Conservation (phyloP, 2,797 vertebrate genomes). For the Apogon talboti region DNA sequence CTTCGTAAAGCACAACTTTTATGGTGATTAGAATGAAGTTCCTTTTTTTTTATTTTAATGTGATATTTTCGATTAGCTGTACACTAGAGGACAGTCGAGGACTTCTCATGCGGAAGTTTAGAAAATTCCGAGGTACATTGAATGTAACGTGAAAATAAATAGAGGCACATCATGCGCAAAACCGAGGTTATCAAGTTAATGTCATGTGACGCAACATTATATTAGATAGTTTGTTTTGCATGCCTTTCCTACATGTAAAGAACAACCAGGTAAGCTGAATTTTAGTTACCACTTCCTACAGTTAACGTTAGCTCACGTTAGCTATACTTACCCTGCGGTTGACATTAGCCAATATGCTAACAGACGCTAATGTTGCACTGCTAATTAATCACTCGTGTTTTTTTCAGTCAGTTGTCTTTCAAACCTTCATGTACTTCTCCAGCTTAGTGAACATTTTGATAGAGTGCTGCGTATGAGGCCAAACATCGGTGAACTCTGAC, state of each 20-base stretch:
- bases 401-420: neutral
- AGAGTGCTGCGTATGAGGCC: too few species aligned
- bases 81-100: too few species aligned
- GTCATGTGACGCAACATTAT: neutral
- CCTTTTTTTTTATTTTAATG: neutral
- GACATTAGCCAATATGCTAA: constrained; percentile 36
- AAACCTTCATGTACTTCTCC: too few species aligned
- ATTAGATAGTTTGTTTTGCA: neutral
- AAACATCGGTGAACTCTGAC: constrained; percentile 27
- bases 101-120: constrained; percentile 3
- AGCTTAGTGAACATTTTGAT: too few species aligned
- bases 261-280: constrained; percentile 1
- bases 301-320: neutral
- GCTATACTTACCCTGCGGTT: constrained; percentile 19
- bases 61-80: too few species aligned
- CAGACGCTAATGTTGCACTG: neutral
- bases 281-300: neutral
- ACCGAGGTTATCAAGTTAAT: too few species aligned
- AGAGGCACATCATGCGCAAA: constrained; percentile 16
- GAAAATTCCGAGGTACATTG: constrained; percentile 10
- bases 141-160: constrained; percentile 67
- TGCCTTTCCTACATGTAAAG: neutral
- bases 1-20: neutral
- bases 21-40: neutral
- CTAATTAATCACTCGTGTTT: neutral